Evolutionary conservation across 2,888 invertebrate species (phyloP).

Genomic region (Andrena minutula): DNA sequence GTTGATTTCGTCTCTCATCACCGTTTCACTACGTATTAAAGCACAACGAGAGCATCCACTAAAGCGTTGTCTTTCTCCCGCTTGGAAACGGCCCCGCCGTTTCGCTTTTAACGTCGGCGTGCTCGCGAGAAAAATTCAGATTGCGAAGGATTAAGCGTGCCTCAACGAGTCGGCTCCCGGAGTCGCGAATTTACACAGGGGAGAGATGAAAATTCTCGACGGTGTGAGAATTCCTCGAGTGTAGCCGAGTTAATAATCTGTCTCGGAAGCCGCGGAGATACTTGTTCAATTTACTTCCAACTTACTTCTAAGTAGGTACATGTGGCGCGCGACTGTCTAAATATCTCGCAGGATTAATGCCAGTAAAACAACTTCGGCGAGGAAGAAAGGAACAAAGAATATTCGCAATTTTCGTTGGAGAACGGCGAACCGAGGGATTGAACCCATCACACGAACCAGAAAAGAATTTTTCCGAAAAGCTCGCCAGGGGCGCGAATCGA

Average conservation of each 20-base stretch:
- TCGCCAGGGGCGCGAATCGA: constrained; percentile 19
- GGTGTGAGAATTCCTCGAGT: background rate
- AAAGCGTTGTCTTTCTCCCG: background rate
- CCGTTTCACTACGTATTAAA: background rate
- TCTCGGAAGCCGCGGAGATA: too few species aligned
- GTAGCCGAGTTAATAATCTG: too few species aligned
- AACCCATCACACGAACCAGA: background rate
- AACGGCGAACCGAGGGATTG: background rate
- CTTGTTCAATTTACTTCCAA: too few species aligned
- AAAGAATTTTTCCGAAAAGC: constrained; percentile 8
- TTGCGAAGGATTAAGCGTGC: constrained; percentile 1
- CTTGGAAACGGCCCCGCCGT: background rate
- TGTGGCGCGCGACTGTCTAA: too few species aligned
- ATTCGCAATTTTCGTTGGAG: background rate
- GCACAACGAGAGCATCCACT: background rate
- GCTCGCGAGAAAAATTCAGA: constrained; percentile 3
- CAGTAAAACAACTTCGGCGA: too few species aligned
- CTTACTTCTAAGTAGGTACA: too few species aligned
- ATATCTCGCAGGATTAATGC: too few species aligned
- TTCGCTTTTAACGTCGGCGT: background rate
- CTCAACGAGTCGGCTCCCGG: background rate
- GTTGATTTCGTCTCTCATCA: background rate
- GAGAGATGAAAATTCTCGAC: background rate
- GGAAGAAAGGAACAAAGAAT: too few species aligned
- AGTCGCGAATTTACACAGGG: background rate